These are phyloP conservation scores for Cinara cedri DNA, from an alignment of 2,888 invertebrate genomes.

Conservation along the genomic window DNA sequence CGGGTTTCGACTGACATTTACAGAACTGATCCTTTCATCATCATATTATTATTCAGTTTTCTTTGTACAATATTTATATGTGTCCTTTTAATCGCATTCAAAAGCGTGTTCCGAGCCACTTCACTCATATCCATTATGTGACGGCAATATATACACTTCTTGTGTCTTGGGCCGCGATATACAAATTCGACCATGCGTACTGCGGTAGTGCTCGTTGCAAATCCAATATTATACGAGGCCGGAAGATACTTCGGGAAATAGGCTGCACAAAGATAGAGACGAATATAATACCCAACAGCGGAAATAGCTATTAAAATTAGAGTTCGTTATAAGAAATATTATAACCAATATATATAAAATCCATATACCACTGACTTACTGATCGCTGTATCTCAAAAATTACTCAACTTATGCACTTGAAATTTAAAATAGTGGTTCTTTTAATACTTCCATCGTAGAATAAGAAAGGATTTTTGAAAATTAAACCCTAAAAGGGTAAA, in stretches of 20 bases:
- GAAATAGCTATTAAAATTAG: no score
- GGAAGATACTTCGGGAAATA: not conserved
- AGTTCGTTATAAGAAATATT: no score
- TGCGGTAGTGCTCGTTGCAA: not conserved
- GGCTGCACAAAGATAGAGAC: not conserved
- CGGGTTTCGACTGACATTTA: constrained; percentile 20
- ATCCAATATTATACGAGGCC: not conserved
- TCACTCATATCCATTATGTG: constrained; percentile 20
- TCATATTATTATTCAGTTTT: constrained; percentile 37
- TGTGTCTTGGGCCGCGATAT: not conserved
- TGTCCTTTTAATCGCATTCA: constrained; percentile 14
- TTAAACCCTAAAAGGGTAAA: no score
- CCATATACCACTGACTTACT: no score
- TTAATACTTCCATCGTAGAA: no score
- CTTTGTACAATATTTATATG: constrained; percentile 8
- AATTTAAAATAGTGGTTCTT: no score
- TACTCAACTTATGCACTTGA: no score
- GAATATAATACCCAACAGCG: no score
- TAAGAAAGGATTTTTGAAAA: no score
- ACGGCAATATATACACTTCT: not conserved
- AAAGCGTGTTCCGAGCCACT: constrained; percentile 42
- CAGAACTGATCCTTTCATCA: not conserved
- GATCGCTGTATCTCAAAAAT: no score
- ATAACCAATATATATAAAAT: no score
- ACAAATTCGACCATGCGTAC: not conserved